A percentile compares a stretch with the other conserved stretches of the same genome.
Conservation (phyloP, 2,113 vertebrate genomes). For the Steatornis caripensis region DNA sequence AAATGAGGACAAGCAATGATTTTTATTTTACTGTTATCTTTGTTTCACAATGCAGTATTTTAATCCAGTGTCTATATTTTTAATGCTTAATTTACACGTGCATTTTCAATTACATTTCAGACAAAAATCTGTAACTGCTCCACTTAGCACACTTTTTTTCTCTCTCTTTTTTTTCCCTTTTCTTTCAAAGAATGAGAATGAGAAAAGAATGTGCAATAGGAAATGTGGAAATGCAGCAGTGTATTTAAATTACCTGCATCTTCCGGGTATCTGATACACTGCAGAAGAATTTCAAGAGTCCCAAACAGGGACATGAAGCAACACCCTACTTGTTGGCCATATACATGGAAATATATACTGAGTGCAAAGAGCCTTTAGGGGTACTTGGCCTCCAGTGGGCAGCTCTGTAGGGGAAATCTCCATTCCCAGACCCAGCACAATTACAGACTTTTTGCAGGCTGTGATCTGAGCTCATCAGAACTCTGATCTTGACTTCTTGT, state of each 20-base stretch:
- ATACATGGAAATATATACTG: background rate
- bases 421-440: background rate
- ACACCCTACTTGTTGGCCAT: background rate
- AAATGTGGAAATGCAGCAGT: background rate
- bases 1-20: slow-evolving; percentile 38
- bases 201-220: background rate
- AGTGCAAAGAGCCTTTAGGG: background rate
- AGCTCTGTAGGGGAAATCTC: background rate
- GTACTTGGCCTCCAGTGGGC: background rate
- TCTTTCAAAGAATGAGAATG: background rate
- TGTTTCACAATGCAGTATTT: background rate
- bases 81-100: background rate
- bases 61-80: background rate
- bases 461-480: background rate
- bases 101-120: background rate
- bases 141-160: background rate
- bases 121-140: background rate
- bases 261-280: background rate
- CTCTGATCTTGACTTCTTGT: background rate
- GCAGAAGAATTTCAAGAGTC: background rate
- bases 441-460: background rate
- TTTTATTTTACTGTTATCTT: slow-evolving; percentile 10
- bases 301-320: background rate
- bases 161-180: background rate
- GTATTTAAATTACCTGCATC: background rate